Conservation (phyloP, 2,888 invertebrate genomes). For the Halictus ligatus region DNA sequence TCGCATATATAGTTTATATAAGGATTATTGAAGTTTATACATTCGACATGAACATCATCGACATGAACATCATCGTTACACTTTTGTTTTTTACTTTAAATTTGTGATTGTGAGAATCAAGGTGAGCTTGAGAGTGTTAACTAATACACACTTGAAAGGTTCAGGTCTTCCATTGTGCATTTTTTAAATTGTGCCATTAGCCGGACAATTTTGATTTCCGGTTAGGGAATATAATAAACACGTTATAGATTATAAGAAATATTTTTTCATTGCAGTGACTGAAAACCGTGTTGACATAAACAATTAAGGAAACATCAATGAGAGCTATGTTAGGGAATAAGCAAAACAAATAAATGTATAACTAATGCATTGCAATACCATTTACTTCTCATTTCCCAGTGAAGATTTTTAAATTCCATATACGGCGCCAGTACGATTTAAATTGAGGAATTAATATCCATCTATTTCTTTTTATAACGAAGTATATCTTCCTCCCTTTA, state of each 20-base stretch:
- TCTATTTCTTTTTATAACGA: too few species aligned
- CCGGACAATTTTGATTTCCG: constrained; percentile 21
- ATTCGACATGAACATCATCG: constrained; percentile 9
- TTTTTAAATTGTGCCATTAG: constrained; percentile 26
- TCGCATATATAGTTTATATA: constrained; percentile 33
- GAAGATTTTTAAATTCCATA: neutral
- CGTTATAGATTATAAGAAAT: constrained; percentile 11
- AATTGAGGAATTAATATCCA: too few species aligned
- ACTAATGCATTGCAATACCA: neutral
- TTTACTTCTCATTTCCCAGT: neutral
- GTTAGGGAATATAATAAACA: neutral
- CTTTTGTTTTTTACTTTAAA: neutral
- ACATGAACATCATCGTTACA: constrained; percentile 10
- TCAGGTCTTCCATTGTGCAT: neutral
- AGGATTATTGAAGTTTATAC: constrained; percentile 19
- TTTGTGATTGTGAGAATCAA: neutral
- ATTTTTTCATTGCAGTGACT: neutral
- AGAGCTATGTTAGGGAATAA: neutral
- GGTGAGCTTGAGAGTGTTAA: too few species aligned
- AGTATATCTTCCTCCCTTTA: too few species aligned
- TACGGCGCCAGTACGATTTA: too few species aligned
- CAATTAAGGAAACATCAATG: neutral
- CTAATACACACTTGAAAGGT: neutral
- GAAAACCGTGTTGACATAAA: neutral
- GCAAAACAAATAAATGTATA: constrained; percentile 15